Evolutionary conservation across 2,113 vertebrate genomes (phyloP), one percentile per base, ranked within the genome.

Genomic region (Thymallus thymallus): DNA sequence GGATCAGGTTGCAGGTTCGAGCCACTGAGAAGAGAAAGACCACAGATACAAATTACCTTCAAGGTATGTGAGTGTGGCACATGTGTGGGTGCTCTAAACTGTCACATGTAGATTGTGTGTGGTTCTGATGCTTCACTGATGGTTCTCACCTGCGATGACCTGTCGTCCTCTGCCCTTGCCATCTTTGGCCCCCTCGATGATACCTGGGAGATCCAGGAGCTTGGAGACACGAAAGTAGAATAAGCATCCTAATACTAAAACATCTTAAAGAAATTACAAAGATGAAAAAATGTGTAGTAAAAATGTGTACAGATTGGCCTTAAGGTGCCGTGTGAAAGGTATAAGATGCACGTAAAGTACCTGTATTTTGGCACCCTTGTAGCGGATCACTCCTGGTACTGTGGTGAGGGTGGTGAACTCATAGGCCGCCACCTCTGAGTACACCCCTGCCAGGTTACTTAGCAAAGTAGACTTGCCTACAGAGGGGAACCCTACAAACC

Each of bases 301-400:
- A 45, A 45, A 45, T 45, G 2, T 6, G 41, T 51, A 16, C 12
- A 51, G 16, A 51, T 51, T 51, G 35, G 35, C 4, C 13, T 51
- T 51, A 51, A 51, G 46, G 46, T 51, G 46, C 12, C 3, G 14
- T 51, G 46, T 51, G 16, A 16, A 14, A 3, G 16, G 16, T 18
- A 51, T 3, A 51, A 51, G 48, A 18, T 1, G 14, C 35, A 41
- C 3, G 35, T 41, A 41, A 51, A 51, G 5, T 91, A 99, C 97
- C 96, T 98, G 97, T 78, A 98, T 98, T 89, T 99, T 99, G 85
- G 97, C 98, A 72, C 97, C 98, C 90, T 99, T 99, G 88, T 99
- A 98, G 73, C 97, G 94, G 86, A 99, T 98, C 67, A 99, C 98
- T 48, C 98, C 97, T 24, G 97, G 97, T 65, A 99, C 98, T 0